These are phyloP conservation scores for Caenorhabditis japonica DNA, from an alignment of 2,888 invertebrate species.

Conservation along the genomic window DNA sequence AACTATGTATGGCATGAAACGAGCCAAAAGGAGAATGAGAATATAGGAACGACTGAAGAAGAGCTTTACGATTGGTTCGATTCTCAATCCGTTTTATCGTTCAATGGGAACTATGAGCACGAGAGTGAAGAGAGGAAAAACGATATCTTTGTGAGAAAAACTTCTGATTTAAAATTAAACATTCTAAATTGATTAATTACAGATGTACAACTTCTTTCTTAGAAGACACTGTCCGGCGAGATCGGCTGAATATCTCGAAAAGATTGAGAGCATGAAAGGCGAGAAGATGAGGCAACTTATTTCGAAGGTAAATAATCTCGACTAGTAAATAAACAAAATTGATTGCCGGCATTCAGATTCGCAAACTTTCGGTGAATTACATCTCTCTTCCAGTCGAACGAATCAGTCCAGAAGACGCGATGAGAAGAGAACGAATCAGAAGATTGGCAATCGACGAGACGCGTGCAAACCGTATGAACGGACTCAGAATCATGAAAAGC, in stretches of 20 bases:
- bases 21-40: neutral
- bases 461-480: too few relatives aligned
- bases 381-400: slow-evolving; percentile 7
- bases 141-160: slow-evolving; percentile 19
- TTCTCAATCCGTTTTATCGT: neutral
- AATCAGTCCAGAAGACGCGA: slow-evolving; percentile 4
- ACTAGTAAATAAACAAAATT: neutral
- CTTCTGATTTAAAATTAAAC: neutral
- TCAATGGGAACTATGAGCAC: neutral
- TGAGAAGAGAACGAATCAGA: slow-evolving; percentile 3
- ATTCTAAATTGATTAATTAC: neutral
- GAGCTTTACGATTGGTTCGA: slow-evolving; percentile 6
- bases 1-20: neutral
- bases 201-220: slow-evolving; percentile 35
- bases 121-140: neutral
- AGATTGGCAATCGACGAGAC: slow-evolving; percentile 7
- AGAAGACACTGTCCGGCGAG: slow-evolving; percentile 8
- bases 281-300: slow-evolving; percentile 11
- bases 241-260: slow-evolving; percentile 13
- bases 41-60: slow-evolving; percentile 6
- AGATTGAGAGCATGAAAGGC: slow-evolving; percentile 19
- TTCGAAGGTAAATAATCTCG: slow-evolving; percentile 13
- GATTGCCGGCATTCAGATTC: slow-evolving; percentile 8
- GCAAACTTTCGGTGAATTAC: slow-evolving; percentile 2
- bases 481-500: slow-evolving; percentile 7